Percentiles rank a stretch among this genome's conserved stretches.
Evolutionary conservation across 2,113 vertebrate species (phyloP).

Genomic region (Crotalus horridus): DNA sequence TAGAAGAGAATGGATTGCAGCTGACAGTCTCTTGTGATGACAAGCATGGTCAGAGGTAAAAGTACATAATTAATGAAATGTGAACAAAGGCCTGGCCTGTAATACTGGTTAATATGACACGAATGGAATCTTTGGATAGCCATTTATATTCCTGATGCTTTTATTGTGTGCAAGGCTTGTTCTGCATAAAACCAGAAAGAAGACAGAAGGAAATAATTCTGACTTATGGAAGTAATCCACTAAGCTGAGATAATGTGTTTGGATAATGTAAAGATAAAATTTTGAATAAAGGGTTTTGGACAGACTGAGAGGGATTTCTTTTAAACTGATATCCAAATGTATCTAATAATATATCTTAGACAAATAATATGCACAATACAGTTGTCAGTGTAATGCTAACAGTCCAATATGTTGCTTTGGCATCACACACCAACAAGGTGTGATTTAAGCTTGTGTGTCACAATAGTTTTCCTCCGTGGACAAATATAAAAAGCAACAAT

Average conservation of each 20-base stretch:
- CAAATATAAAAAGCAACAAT: not conserved
- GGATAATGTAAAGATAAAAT: not conserved
- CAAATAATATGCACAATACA: not conserved
- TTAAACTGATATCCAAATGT: not conserved
- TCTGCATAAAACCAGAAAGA: not conserved
- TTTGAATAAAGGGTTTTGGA: slow-evolving; percentile 18
- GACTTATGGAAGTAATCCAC: not conserved
- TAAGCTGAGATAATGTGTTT: not conserved
- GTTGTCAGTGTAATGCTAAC: not conserved
- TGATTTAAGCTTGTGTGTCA: not conserved
- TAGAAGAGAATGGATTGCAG: not conserved
- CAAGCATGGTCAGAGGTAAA: not conserved
- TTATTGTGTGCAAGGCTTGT: not conserved
- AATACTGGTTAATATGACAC: not conserved
- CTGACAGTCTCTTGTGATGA: not conserved
- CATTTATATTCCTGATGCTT: not conserved
- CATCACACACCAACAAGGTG: not conserved
- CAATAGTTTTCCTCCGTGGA: not conserved
- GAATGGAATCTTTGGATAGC: not conserved
- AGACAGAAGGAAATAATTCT: not conserved
- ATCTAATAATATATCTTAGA: not conserved
- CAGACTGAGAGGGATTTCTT: not conserved
- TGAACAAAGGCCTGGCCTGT: not conserved
- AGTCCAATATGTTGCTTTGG: not conserved
- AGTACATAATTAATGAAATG: not conserved